Conservation (phyloP, 2,888 invertebrate species). For the Tineola bisselliella region DNA sequence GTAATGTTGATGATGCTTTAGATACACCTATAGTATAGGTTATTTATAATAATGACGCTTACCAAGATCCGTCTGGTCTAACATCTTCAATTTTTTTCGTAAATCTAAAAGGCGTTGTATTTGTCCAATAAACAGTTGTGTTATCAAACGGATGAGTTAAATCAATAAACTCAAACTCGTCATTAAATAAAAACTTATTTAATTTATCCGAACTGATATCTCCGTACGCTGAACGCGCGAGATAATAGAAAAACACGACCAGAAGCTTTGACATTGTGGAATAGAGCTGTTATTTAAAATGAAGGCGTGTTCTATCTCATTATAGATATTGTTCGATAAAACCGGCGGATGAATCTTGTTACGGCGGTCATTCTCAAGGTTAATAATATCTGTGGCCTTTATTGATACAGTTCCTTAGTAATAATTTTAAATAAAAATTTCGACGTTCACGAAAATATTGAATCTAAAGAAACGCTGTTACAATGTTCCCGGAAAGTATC, state of each 20-base stretch:
- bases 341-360: too few species aligned
- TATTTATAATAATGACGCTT: slow-evolving; percentile 19
- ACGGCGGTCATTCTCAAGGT: background rate
- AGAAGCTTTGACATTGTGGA: slow-evolving; percentile 23
- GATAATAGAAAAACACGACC: slow-evolving; percentile 18
- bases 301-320: background rate
- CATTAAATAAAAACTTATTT: slow-evolving; percentile 32
- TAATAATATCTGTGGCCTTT: too few species aligned
- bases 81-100: slow-evolving; percentile 27
- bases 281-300: slow-evolving; percentile 15
- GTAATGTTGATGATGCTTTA: too few species aligned
- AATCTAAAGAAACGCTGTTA: too few species aligned
- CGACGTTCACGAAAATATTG: too few species aligned
- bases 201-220: slow-evolving; percentile 18
- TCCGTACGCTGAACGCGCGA: slow-evolving; percentile 11
- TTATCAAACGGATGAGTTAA: slow-evolving; percentile 37
- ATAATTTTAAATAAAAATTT: too few species aligned
- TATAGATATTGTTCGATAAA: too few species aligned
- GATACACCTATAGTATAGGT: background rate
- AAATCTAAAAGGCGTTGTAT: slow-evolving; percentile 28
- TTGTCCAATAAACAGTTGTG: slow-evolving; percentile 37
- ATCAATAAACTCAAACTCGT: slow-evolving; percentile 41
- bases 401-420: too few species aligned
- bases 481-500: too few species aligned
- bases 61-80: slow-evolving; percentile 30